These are phyloP conservation scores for Steinernema feltiae DNA, from an alignment of 1,140 invertebrate genomes.

Conservation along the genomic window DNA sequence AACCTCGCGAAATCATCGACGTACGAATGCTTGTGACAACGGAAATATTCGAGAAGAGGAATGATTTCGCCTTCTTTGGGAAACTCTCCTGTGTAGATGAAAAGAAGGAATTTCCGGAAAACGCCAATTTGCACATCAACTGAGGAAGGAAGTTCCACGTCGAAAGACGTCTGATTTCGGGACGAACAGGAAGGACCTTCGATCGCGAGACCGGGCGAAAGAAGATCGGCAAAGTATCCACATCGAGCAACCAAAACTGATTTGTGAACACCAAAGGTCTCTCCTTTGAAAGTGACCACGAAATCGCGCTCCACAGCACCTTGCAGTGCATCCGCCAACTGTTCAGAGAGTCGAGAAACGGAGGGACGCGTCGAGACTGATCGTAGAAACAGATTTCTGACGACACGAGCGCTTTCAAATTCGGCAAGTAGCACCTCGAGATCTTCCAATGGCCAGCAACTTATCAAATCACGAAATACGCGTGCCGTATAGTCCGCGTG, in stretches of 20 bases:
- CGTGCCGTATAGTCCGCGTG: constrained; percentile 20
- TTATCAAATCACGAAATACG: constrained; percentile 23
- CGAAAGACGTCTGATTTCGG: neutral
- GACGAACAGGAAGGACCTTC: neutral
- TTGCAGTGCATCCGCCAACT: neutral
- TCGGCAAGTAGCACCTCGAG: constrained; percentile 21
- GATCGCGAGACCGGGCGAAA: neutral
- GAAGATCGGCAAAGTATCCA: constrained; percentile 1
- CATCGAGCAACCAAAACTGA: neutral
- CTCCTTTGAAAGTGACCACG: constrained; percentile 7
- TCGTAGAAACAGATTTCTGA: constrained; percentile 17
- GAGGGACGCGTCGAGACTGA: constrained; percentile 14
- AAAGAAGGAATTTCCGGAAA: neutral
- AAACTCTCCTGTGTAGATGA: neutral
- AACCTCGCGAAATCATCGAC: neutral
- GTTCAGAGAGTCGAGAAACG: constrained; percentile 1
- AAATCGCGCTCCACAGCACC: constrained; percentile 10
- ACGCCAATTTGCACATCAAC: neutral
- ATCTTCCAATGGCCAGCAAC: constrained; percentile 24
- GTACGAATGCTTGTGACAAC: neutral
- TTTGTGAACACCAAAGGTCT: neutral
- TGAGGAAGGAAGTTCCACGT: neutral
- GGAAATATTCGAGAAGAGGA: neutral
- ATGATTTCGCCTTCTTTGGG: neutral
- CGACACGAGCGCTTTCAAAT: constrained; percentile 23